These are phyloP conservation scores for Eilema griseolum DNA, from an alignment of 2,888 invertebrate species.

Conservation along the genomic window DNA sequence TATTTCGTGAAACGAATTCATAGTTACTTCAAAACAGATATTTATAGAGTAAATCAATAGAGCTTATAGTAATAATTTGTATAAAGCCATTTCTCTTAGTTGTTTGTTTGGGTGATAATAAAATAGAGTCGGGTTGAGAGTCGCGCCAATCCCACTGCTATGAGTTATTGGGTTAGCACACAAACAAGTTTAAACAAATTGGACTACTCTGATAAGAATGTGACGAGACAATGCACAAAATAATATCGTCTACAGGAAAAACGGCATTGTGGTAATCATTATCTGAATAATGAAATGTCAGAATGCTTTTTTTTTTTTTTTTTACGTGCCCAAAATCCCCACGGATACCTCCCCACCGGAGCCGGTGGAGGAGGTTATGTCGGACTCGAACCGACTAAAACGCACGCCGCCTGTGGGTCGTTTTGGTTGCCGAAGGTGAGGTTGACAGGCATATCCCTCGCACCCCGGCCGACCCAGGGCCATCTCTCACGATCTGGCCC, in stretches of 20 bases:
- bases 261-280: neutral
- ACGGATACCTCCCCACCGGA: too few species aligned
- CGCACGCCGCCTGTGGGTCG: too few species aligned
- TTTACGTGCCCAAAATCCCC: too few species aligned
- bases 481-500: too few species aligned
- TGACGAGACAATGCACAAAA: slow-evolving; percentile 19
- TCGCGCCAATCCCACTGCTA: slow-evolving; percentile 26
- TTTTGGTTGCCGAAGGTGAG: too few species aligned
- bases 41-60: slow-evolving; percentile 11
- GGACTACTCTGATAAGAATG: slow-evolving; percentile 18
- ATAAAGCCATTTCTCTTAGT: slow-evolving; percentile 36
- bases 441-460: too few species aligned
- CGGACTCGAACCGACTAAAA: too few species aligned
- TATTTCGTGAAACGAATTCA: neutral
- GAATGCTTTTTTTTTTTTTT: too few species aligned
- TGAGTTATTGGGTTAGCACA: slow-evolving; percentile 25
- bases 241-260: slow-evolving; percentile 16
- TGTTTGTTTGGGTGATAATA: slow-evolving; percentile 34
- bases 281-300: neutral
- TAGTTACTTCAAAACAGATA: neutral
- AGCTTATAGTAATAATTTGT: slow-evolving; percentile 23
- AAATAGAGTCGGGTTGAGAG: slow-evolving; percentile 14
- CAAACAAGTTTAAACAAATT: slow-evolving; percentile 35
- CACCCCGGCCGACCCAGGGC: too few species aligned
- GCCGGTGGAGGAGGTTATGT: too few species aligned